phyloP scores from a whole-genome alignment of 1,140 invertebrate genomes.

The Zaprionus tsacasi region DNA sequence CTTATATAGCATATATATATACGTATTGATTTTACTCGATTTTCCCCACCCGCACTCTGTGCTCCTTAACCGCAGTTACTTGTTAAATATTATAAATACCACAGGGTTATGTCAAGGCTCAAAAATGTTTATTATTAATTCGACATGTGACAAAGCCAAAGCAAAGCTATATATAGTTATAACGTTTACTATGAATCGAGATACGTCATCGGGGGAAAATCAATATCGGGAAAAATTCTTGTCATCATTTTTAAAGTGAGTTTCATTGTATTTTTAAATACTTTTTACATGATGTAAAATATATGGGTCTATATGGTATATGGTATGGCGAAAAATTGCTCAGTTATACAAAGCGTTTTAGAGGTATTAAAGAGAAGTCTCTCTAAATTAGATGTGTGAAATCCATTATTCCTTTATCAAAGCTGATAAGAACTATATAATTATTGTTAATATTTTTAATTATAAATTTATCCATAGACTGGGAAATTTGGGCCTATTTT shows the following conservation, averaged over 20 bases:
- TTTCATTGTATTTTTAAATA: too few relatives aligned
- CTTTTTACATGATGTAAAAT: too few relatives aligned
- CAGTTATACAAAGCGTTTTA: too few relatives aligned
- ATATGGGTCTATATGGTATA: too few relatives aligned
- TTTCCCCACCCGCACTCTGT: constrained; percentile 19
- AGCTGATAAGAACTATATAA: background rate
- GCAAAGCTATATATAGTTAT: background rate
- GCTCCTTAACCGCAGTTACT: constrained; percentile 25
- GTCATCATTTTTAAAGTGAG: too few relatives aligned
- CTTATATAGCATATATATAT: background rate
- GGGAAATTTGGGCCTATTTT: background rate
- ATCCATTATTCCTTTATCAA: background rate
- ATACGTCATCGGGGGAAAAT: background rate
- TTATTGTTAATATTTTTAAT: background rate
- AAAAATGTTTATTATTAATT: background rate
- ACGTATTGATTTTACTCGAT: constrained; percentile 1
- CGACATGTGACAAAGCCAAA: background rate
- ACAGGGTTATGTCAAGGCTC: background rate
- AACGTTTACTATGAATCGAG: background rate
- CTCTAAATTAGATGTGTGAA: too few relatives aligned
- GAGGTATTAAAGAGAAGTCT: too few relatives aligned
- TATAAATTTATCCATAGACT: background rate
- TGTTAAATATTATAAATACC: constrained; percentile 1
- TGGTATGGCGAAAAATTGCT: too few relatives aligned
- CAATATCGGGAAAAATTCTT: background rate